Evolutionary conservation across 2,888 invertebrate species (phyloP), one percentile per base, ranked within the genome.

Genomic region (Allolobophora icterica): DNA sequence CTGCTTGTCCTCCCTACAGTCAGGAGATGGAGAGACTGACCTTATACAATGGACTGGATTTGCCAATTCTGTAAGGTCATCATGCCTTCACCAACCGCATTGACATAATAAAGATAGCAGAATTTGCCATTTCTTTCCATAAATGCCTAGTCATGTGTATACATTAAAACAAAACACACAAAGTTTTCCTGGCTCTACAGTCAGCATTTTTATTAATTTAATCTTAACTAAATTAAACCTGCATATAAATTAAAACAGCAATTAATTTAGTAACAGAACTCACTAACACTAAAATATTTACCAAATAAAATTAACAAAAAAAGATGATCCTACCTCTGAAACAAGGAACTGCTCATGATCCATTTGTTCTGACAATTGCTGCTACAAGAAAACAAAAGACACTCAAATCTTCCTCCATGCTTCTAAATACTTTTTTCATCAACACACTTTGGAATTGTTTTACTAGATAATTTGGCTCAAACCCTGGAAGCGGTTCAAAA

Each of bases 241-340:
- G 71, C 30, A n/a, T n/a, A 11, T 71, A n/a, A 71, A 71, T 52
- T 71, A 71, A n/a, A n/a, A 5, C n/a, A n/a, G 30, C 3, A 71
- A 71, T n/a, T 71, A n/a, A 71, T 71, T 71, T n/a, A n/a, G 71
- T n/a, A 71, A 71, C n/a, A 71, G n/a, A 71, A 71, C 71, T n/a
- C 1, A 24, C 6, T 52, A 52, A 52, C 52, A 52, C 24, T 6
- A n/a, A 30, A 71, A 87, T 6, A 71, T 35, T 34, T 38, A 87
- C 11, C 35, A 87, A 34, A 38, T 33, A 87, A 35, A 87, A 87
- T 34, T 87, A 35, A 21, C 35, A 19, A 34, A 21, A 87, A 87
- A 35, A 87, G 34, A 87, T 87, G 30, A 87, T 21, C 87, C 34
- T 87, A 87, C 87, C 87, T 87, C 87, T 35, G 87, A 87, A 33